Percentiles rank a stretch among this genome's conserved stretches.
Conservation (phyloP, 1,140 invertebrate genomes). For the Thaumetopoea pityocampa region DNA sequence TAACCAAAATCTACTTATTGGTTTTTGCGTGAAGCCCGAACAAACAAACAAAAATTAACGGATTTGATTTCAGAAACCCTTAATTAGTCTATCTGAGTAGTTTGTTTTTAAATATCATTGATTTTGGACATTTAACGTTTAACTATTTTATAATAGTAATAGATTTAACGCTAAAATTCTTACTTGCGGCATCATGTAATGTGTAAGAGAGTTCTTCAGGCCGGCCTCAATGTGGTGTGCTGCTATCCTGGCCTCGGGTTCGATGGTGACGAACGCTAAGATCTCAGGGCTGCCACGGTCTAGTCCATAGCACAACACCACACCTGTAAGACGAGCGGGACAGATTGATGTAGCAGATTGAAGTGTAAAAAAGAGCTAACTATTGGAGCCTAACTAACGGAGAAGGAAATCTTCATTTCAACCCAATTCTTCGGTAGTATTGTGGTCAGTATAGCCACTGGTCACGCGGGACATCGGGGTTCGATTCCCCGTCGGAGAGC, state of each 20-base stretch:
- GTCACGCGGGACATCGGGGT: too few relatives aligned
- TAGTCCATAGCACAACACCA: slow-evolving; percentile 87
- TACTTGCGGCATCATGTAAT: slow-evolving; percentile 88
- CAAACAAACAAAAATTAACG: too few relatives aligned
- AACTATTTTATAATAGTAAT: slow-evolving; percentile 6
- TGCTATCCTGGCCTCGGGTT: slow-evolving; percentile 71
- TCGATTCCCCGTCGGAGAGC: too few relatives aligned
- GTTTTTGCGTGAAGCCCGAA: too few relatives aligned
- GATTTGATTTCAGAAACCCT: too few relatives aligned
- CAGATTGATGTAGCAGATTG: too few relatives aligned
- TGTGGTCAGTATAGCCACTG: too few relatives aligned
- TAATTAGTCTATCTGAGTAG: too few relatives aligned
- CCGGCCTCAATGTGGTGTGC: slow-evolving; percentile 80
- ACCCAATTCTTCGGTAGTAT: too few relatives aligned
- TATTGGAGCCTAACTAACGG: not conserved
- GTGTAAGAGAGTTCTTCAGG: slow-evolving; percentile 79
- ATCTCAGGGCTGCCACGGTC: slow-evolving; percentile 84
- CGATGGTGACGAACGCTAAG: slow-evolving; percentile 82
- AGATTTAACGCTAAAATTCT: slow-evolving; percentile 3
- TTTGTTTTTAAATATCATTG: too few relatives aligned
- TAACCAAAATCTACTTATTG: too few relatives aligned
- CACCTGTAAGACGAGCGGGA: slow-evolving; percentile 68
- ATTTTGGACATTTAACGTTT: too few relatives aligned
- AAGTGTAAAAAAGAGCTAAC: slow-evolving; percentile 5
- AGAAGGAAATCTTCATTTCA: not conserved